Percentiles rank a stretch among this genome's conserved stretches.
Evolutionary conservation across 2,888 invertebrate genomes (phyloP).

Genomic region (Microdon myrmicae): DNA sequence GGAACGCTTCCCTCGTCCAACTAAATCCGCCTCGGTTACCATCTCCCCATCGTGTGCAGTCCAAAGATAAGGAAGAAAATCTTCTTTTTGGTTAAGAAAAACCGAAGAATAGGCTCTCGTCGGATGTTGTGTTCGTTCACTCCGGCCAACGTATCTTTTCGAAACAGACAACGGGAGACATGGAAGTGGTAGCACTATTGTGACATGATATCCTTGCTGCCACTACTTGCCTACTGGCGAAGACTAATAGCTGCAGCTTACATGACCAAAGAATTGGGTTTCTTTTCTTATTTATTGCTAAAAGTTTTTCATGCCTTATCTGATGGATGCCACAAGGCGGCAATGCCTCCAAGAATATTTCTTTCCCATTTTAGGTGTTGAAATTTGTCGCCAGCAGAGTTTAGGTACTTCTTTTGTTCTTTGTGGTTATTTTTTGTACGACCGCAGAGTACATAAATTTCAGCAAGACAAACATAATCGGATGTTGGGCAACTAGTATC

Average conservation of each 20-base stretch:
- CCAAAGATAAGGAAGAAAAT: constrained; percentile 40
- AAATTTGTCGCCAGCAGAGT: constrained; percentile 45
- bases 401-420: constrained; percentile 8
- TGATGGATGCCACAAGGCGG: constrained; percentile 54
- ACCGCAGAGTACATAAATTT: constrained; percentile 30
- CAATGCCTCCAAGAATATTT: constrained; percentile 19
- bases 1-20: constrained; percentile 17
- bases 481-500: no score
- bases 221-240: constrained; percentile 6
- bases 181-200: constrained; percentile 11
- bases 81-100: constrained; percentile 26
- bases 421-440: constrained; percentile 7
- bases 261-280: constrained; percentile 49
- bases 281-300: constrained; percentile 57
- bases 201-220: constrained; percentile 22
- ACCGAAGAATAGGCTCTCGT: constrained; percentile 35
- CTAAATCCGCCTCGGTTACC: no score
- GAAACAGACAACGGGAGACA: constrained; percentile 22
- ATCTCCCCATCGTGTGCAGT: constrained; percentile 32
- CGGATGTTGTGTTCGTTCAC: constrained; percentile 3
- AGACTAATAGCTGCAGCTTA: constrained; percentile 45
- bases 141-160: constrained; percentile 32
- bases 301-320: constrained; percentile 59
- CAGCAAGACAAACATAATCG: constrained; percentile 15
- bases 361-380: constrained; percentile 40